These are phyloP conservation scores for Orthosia gracilis DNA, from an alignment of 2,888 invertebrate species.

Conservation along the genomic window DNA sequence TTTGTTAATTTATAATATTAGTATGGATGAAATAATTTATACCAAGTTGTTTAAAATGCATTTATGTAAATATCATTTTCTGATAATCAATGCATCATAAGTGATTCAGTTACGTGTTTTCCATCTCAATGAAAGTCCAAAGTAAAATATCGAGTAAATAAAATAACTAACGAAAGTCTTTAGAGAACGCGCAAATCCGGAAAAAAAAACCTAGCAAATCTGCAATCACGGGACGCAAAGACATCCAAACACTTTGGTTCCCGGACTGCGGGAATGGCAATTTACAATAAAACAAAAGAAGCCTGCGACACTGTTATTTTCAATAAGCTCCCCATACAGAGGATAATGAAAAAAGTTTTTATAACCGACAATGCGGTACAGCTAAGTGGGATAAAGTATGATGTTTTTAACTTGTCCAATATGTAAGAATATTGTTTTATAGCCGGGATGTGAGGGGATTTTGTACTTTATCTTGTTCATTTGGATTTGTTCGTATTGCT, in stretches of 20 bases:
- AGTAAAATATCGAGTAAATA: neutral
- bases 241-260: conserved; percentile 47
- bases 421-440: conserved; percentile 65
- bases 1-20: no score
- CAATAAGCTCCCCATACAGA: conserved; percentile 84
- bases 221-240: conserved; percentile 34
- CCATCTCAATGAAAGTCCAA: neutral
- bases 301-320: conserved; percentile 84
- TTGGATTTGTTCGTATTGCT: conserved; percentile 25
- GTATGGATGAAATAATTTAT: neutral
- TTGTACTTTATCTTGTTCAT: conserved; percentile 35
- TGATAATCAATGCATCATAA: neutral
- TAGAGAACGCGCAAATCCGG: neutral
- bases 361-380: conserved; percentile 81
- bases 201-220: conserved; percentile 15
- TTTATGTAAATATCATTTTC: neutral
- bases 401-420: conserved; percentile 69
- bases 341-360: conserved; percentile 90
- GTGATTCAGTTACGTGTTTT: neutral
- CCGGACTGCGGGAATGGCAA: conserved; percentile 66
- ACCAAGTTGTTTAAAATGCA: neutral
- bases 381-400: conserved; percentile 64
- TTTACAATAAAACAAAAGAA: conserved; percentile 83
- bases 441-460: conserved; percentile 43
- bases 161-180: neutral